Evolutionary conservation across 1,140 invertebrate genomes (phyloP).

Genomic region (Rhysida immarginata): DNA sequence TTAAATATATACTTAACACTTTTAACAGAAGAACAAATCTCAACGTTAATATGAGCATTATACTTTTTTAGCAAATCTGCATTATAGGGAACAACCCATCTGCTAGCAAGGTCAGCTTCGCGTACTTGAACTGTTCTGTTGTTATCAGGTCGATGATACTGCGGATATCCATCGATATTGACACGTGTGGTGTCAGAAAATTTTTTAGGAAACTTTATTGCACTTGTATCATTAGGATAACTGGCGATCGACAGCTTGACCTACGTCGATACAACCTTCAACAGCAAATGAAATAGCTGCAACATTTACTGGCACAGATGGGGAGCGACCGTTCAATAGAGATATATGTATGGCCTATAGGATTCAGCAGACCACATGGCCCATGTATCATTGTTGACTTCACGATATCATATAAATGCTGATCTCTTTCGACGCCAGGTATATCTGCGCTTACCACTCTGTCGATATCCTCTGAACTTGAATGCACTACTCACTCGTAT

Average conservation of each 20-base stretch:
- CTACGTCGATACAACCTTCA: not conserved
- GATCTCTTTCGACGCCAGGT: slow-evolving; percentile 24
- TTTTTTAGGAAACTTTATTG: slow-evolving; percentile 1
- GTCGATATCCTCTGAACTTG: slow-evolving; percentile 16
- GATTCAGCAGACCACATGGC: slow-evolving; percentile 15
- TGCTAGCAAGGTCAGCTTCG: not conserved
- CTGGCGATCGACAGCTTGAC: not conserved
- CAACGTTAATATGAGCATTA: not conserved
- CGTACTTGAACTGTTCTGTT: not conserved
- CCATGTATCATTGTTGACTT: slow-evolving; percentile 24
- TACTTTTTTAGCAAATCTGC: not conserved
- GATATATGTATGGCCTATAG: not conserved
- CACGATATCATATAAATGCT: slow-evolving; percentile 22
- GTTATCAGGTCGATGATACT: not conserved
- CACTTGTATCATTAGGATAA: slow-evolving; percentile 9
- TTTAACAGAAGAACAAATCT: not conserved
- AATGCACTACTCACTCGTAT: slow-evolving; percentile 15
- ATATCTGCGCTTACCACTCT: slow-evolving; percentile 17
- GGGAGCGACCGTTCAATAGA: slow-evolving; percentile 2
- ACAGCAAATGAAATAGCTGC: slow-evolving; percentile 2
- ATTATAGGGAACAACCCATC: not conserved
- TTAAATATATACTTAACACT: not conserved
- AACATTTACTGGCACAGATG: slow-evolving; percentile 1
- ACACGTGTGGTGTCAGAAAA: not conserved
- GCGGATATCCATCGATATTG: not conserved